Conservation (phyloP, 2,888 invertebrate genomes). For the Aporophyla nigra region DNA sequence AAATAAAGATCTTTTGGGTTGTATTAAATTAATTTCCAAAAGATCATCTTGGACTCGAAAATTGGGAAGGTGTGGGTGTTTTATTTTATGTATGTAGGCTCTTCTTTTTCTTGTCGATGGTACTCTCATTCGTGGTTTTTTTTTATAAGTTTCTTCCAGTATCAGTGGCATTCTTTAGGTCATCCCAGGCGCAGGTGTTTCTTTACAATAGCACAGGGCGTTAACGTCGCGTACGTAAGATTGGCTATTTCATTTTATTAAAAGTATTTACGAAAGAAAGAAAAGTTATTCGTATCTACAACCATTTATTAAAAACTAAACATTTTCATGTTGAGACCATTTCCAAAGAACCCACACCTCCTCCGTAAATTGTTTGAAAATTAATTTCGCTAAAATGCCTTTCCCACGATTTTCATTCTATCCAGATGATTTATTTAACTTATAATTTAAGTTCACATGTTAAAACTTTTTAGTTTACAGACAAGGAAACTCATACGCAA, state of each 20-base stretch:
- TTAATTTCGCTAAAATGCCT: not conserved
- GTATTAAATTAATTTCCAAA: not conserved
- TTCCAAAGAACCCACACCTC: conserved; percentile 11
- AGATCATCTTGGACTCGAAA: not conserved
- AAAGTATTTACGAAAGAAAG: not conserved
- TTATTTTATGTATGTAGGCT: not conserved
- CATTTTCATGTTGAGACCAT: too few relatives aligned
- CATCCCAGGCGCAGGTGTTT: not conserved
- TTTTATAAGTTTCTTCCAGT: too few relatives aligned
- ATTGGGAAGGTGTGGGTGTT: not conserved
- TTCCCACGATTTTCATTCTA: conserved; percentile 17
- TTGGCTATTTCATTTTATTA: not conserved
- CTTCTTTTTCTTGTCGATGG: too few relatives aligned
- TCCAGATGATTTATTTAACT: too few relatives aligned
- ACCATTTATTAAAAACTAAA: not conserved
- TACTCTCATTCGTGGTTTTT: too few relatives aligned
- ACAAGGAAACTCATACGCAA: not conserved
- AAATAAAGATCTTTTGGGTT: not conserved
- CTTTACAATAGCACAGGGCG: too few relatives aligned
- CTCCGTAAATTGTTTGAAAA: conserved; percentile 5
- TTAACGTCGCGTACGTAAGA: not conserved
- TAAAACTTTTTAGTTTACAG: not conserved
- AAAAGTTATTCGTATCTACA: not conserved
- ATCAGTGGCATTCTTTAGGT: too few relatives aligned
- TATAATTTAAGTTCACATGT: too few relatives aligned